Evolutionary conservation across 2,888 invertebrate species (phyloP).

Genomic region (Apodemia mormo): DNA sequence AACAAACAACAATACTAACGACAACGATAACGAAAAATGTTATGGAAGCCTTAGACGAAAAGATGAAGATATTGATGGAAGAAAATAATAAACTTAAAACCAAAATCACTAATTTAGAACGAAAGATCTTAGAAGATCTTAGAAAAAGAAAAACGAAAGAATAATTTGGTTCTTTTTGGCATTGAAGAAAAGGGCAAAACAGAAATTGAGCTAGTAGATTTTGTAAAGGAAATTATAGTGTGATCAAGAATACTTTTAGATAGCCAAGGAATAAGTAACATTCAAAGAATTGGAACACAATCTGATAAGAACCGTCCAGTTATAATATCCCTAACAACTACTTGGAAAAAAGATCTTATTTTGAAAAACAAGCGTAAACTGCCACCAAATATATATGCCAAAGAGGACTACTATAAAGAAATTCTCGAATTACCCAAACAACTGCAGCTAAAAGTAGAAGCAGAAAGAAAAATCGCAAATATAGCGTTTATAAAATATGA

Average conservation of each 20-base stretch:
- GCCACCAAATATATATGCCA: slow-evolving; percentile 25
- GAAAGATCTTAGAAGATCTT: slow-evolving; percentile 21
- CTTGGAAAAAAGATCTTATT: slow-evolving; percentile 29
- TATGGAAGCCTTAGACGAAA: slow-evolving; percentile 7
- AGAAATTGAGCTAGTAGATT: slow-evolving; percentile 13
- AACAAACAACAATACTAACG: slow-evolving; percentile 30
- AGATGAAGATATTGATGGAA: slow-evolving; percentile 15
- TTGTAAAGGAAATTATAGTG: slow-evolving; percentile 10
- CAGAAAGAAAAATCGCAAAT: slow-evolving; percentile 26
- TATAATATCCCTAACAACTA: slow-evolving; percentile 20
- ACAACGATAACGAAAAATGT: slow-evolving; percentile 31
- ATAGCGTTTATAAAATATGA: slow-evolving; percentile 22
- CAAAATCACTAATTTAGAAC: slow-evolving; percentile 17
- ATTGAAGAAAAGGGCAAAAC: slow-evolving; percentile 17
- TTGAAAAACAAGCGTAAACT: slow-evolving; percentile 30
- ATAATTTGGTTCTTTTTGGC: slow-evolving; percentile 7
- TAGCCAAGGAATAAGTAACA: not conserved
- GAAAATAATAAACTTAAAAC: slow-evolving; percentile 23
- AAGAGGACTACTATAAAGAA: slow-evolving; percentile 32
- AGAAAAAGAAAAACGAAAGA: slow-evolving; percentile 22
- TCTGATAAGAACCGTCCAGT: slow-evolving; percentile 13
- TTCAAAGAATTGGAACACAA: not conserved
- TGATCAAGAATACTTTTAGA: not conserved
- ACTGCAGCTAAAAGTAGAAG: slow-evolving; percentile 25
- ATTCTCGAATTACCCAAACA: slow-evolving; percentile 31